Evolutionary conservation across 2,888 invertebrate genomes (phyloP), one percentile per base, ranked within the genome.

Genomic region (Serrognathus titanus): DNA sequence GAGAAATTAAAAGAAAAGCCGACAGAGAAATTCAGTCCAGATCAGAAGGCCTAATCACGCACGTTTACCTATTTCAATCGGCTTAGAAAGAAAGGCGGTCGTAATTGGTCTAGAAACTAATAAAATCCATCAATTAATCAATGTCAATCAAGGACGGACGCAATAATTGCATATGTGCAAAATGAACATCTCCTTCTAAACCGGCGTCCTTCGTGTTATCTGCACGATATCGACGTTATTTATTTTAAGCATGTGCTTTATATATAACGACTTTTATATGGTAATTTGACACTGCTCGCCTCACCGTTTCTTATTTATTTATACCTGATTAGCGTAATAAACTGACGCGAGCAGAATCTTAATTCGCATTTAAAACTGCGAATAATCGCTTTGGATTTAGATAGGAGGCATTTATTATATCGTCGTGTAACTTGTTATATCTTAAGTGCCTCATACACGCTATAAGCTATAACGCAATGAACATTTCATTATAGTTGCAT

Each of bases 1-100:
- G 39, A 48, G 48, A 54, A 54, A 54, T 54, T 54, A 43, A 31
- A 54, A 45, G 50, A 46, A 46, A 54, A 48, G 54, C 43, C 43
- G 12, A 11, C 43, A 43, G 10, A 43, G 43, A 43, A 43, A 43
- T 20, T 43, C 43, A 43, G n/a, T 13, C 43, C 12, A 43, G 43
- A 16, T 43, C 20, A 43, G 43, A 43, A 43, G 43, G 20, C 43
- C 43, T 20, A 16, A 20, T 16, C 43, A 20, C 20, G 20, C 43
- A 43, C 16, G 43, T 16, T 43, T 11, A 43, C 12, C 43, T 20
- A 43, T 43, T 43, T 43, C 16, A 43, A 16, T 43, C 43, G 16
- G 6, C 12, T 13, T 4, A 43, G 24, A 31, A 43, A 43, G 43
- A 43, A 43, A 43, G 43, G 43, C 43, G 12, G 20, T n/a, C 43